Conservation (phyloP, 2,113 vertebrate genomes). For the Grallaria varia region DNA sequence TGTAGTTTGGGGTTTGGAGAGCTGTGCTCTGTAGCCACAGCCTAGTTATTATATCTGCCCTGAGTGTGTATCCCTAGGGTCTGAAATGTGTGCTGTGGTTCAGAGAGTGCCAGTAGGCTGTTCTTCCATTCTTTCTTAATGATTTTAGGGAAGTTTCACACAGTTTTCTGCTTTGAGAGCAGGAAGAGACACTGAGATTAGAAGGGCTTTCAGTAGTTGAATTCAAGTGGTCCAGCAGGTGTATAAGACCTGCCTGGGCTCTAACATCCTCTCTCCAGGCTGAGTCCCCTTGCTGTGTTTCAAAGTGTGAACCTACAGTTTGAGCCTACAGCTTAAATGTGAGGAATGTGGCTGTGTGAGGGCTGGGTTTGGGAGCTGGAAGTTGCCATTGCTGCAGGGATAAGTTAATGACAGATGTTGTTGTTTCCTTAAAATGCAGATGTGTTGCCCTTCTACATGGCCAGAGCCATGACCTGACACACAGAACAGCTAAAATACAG, state of each 20-base stretch:
- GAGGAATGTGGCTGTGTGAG: not conserved
- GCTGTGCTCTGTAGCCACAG: not conserved
- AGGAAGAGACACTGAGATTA: not conserved
- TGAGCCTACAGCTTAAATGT: not conserved
- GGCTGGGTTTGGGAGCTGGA: not conserved
- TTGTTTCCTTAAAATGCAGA: not conserved
- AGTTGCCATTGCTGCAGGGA: fast-evolving
- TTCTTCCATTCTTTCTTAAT: not conserved
- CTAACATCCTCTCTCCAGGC: not conserved
- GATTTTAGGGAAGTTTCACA: not conserved
- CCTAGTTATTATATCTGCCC: not conserved
- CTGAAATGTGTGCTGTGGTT: not conserved
- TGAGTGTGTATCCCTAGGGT: not conserved
- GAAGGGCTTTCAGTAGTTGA: not conserved
- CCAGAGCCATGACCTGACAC: not conserved
- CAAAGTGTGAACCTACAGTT: not conserved
- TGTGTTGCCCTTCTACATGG: not conserved
- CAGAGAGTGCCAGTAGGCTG: not conserved
- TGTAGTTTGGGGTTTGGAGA: not conserved
- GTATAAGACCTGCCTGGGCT: not conserved
- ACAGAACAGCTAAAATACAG: not conserved
- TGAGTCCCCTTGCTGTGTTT: not conserved
- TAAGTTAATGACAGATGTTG: not conserved
- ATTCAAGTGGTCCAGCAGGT: not conserved
- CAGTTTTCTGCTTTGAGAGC: not conserved